phyloP scores from a whole-genome alignment of 2,888 invertebrate species.

The Leptopterna dolabrata region DNA sequence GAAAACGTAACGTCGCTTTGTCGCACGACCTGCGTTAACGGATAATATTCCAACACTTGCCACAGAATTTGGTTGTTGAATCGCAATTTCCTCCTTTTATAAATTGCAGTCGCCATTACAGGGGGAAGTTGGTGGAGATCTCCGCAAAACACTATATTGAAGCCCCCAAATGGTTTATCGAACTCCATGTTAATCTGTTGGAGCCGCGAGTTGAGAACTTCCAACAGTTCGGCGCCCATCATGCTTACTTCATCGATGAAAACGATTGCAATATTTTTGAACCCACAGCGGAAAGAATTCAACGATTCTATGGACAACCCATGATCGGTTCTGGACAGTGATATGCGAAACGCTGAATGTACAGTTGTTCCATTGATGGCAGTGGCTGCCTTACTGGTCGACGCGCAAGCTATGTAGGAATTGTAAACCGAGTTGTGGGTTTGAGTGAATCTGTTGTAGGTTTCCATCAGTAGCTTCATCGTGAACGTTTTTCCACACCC shows the following conservation, averaged over 20 bases:
- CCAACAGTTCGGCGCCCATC: slow-evolving; percentile 64
- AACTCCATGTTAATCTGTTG: slow-evolving; percentile 66
- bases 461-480: slow-evolving; percentile 67
- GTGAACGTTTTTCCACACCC: slow-evolving; percentile 65
- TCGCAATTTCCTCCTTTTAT: slow-evolving; percentile 59
- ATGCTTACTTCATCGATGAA: slow-evolving; percentile 66
- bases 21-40: slow-evolving; percentile 64
- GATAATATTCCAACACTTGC: neutral
- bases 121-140: slow-evolving; percentile 66
- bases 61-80: slow-evolving; percentile 54
- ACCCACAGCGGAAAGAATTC: slow-evolving; percentile 61
- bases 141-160: slow-evolving; percentile 65
- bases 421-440: slow-evolving; percentile 63
- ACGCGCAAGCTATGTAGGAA: slow-evolving; percentile 66
- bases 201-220: slow-evolving; percentile 64
- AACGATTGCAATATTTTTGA: slow-evolving; percentile 63
- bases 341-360: slow-evolving; percentile 65
- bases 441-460: slow-evolving; percentile 66
- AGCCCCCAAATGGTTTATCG: slow-evolving; percentile 65
- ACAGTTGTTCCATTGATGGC: slow-evolving; percentile 66
- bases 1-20: slow-evolving; percentile 65
- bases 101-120: slow-evolving; percentile 65
- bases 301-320: slow-evolving; percentile 58
- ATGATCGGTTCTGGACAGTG: slow-evolving; percentile 43
- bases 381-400: slow-evolving; percentile 67